These are phyloP conservation scores for Sparus aurata DNA, from an alignment of 2,797 vertebrate species.

Conservation along the genomic window DNA sequence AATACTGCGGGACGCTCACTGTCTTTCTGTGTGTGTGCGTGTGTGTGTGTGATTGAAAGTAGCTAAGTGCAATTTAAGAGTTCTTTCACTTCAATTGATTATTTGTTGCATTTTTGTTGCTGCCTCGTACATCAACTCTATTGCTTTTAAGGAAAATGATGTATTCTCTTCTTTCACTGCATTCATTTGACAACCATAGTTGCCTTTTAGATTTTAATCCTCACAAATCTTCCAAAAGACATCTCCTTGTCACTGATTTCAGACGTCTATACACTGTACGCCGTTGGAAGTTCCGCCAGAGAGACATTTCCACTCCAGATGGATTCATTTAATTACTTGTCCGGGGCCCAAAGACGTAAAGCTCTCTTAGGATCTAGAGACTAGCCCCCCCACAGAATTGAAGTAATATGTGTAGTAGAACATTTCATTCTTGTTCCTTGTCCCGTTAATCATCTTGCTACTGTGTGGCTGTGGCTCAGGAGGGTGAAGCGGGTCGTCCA, in stretches of 20 bases:
- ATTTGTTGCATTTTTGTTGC: background rate
- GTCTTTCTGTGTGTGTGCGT: background rate
- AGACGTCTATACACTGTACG: background rate
- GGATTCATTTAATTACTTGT: background rate
- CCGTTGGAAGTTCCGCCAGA: background rate
- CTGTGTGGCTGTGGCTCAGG: too few relatives aligned
- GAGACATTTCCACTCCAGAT: background rate
- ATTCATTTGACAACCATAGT: background rate
- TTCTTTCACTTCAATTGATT: background rate
- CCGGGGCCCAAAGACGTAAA: background rate
- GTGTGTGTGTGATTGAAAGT: constrained; percentile 3
- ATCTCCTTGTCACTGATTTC: background rate
- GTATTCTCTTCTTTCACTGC: too few relatives aligned
- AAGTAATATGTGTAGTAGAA: background rate
- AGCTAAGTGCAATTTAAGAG: background rate
- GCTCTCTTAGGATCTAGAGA: too few relatives aligned
- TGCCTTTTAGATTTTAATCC: too few relatives aligned
- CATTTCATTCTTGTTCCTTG: background rate
- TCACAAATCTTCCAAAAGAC: background rate
- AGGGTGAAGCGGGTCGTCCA: too few relatives aligned
- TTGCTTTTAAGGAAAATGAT: background rate
- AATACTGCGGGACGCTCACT: constrained; percentile 32
- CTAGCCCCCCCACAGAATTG: background rate
- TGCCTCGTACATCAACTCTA: background rate
- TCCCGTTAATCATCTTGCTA: too few relatives aligned